Evolutionary conservation across 2,113 vertebrate species (phyloP), one percentile per base, ranked within the genome.

Genomic region (Gymnocephalus cernua): DNA sequence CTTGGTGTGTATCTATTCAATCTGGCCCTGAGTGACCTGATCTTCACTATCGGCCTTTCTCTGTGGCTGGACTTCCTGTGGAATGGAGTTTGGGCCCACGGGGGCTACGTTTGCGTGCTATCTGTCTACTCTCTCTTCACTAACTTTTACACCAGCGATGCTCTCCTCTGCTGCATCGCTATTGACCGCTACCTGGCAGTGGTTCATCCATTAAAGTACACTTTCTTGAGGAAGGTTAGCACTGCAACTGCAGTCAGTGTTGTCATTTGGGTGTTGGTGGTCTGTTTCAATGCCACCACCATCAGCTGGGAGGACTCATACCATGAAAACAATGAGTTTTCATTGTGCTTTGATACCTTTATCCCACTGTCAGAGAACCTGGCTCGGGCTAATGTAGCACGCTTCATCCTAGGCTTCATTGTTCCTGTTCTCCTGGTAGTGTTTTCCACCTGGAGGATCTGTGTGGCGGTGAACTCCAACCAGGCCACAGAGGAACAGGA

Each of bases 1-100:
- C 79, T 98, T 2, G 97, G 96, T 0, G 88, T 98, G 76, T 99
- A 97, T 81, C 92, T 97, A 27, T 95, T 97, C 88, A 97, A 95
- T 79, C 77, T 98, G 53, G 96, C 96, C 1, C 90, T 97, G 14
- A 95, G 96, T 5, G 97, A 98, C 83, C 87, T 99, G 62, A 88
- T 95, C 19, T 97, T 96, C 59, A 92, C 95, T 0, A 21, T 89
- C 1, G 93, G 95, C 4, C 88, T 98, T 9, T 96, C 95, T 10
- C 66, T 97, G 1, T 99, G 97, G 97, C 90, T 97, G 77, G 77
- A 96, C 81, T 97, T 95, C 11, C 91, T 94, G 4, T 95, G 94
- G 91, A 82, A 89, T 1, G 95, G 97, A 57, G 47, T 93, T 63
- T 98, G 97, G 97, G 66, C 11, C 0, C 67, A 94, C 4, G 91